These are phyloP conservation scores for Astreopora myriophthalma DNA, from an alignment of 64 coral and sea anemone species.

Conservation along the genomic window DNA sequence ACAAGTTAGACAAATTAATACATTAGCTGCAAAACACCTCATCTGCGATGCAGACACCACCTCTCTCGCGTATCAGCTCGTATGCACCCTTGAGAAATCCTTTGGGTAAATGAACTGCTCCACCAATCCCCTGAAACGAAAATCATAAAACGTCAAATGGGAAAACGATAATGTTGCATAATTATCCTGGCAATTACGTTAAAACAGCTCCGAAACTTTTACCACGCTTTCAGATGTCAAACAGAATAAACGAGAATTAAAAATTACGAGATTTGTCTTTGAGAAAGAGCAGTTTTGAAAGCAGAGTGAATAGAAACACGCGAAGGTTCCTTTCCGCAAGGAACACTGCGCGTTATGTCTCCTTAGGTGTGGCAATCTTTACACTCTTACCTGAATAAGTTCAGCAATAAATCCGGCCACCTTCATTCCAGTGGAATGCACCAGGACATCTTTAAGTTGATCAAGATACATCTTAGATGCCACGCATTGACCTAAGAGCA, in stretches of 20 bases:
- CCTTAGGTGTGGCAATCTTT: not conserved
- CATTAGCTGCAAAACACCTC: conserved; percentile 60
- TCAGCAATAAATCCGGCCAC: conserved; percentile 96
- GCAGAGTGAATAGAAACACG: too few species aligned
- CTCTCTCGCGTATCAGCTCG: conserved; percentile 84
- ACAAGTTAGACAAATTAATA: not conserved
- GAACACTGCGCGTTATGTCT: too few species aligned
- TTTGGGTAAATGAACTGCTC: conserved; percentile 90
- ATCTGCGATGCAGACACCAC: conserved; percentile 95
- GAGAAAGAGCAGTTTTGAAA: too few species aligned
- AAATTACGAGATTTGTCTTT: too few species aligned
- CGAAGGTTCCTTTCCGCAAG: too few species aligned
- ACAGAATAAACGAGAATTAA: too few species aligned
- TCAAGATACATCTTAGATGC: conserved; percentile 94
- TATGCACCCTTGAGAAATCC: conserved; percentile 92
- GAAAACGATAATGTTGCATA: not conserved
- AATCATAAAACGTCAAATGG: not conserved
- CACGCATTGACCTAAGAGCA: conserved; percentile 67
- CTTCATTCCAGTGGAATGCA: conserved; percentile 78
- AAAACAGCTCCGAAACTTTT: too few species aligned
- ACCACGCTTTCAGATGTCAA: too few species aligned
- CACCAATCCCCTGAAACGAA: conserved; percentile 82
- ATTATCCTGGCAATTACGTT: too few species aligned
- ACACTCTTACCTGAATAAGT: conserved; percentile 75
- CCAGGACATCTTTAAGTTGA: conserved; percentile 87